Percentiles rank a stretch among this genome's conserved stretches.
These are phyloP conservation scores for Brenthis daphne DNA, from an alignment of 2,888 invertebrate species.

Conservation along the genomic window DNA sequence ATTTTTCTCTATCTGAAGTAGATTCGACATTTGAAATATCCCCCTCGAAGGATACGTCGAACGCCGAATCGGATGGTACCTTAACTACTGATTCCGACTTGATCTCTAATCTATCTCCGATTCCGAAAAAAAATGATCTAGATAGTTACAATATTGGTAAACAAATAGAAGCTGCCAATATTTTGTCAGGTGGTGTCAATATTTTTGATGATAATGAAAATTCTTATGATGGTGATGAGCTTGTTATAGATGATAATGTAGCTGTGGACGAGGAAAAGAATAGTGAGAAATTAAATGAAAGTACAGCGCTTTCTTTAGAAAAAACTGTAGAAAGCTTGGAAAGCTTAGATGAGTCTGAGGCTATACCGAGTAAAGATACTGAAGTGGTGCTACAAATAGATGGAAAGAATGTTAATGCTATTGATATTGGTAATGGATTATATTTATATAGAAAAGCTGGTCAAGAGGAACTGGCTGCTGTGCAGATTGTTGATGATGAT, in stretches of 20 bases:
- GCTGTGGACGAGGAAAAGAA: constrained; percentile 60
- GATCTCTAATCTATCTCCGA: constrained; percentile 66
- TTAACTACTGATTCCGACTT: constrained; percentile 54
- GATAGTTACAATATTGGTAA: constrained; percentile 71
- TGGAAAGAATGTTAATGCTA: constrained; percentile 76
- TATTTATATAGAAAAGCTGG: constrained; percentile 74
- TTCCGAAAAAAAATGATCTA: constrained; percentile 63
- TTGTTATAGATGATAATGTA: constrained; percentile 76
- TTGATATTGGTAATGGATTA: constrained; percentile 75
- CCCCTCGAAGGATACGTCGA: constrained; percentile 60
- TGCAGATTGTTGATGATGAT: constrained; percentile 70
- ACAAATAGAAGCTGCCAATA: constrained; percentile 76
- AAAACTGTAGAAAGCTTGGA: constrained; percentile 50
- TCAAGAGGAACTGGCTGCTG: constrained; percentile 71
- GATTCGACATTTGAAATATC: constrained; percentile 68
- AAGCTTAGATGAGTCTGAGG: constrained; percentile 51
- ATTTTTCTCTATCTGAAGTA: constrained; percentile 72
- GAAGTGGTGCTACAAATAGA: constrained; percentile 76
- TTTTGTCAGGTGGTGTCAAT: constrained; percentile 74
- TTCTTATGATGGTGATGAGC: constrained; percentile 75
- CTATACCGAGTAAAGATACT: constrained; percentile 63
- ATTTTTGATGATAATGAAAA: constrained; percentile 80
- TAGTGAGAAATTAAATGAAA: constrained; percentile 49
- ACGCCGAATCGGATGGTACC: constrained; percentile 53
- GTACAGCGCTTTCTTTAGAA: constrained; percentile 44